These are phyloP conservation scores for Heteromyza rotundicornis DNA, from an alignment of 2,888 invertebrate species.

Conservation along the genomic window DNA sequence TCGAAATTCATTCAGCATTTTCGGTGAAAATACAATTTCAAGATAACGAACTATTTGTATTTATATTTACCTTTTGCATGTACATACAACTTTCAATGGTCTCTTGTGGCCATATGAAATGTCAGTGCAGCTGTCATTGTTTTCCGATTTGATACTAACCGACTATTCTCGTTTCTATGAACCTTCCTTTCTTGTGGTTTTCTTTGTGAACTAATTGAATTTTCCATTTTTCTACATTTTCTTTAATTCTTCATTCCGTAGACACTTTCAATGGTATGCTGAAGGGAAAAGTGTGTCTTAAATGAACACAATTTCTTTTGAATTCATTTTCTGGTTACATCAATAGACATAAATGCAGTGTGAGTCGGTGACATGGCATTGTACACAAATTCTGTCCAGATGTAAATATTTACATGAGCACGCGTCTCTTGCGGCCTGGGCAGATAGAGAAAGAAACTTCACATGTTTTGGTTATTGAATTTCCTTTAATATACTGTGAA, in stretches of 20 bases:
- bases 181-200: background rate
- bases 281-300: background rate
- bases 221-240: background rate
- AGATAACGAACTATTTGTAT: too few species aligned
- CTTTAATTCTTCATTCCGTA: background rate
- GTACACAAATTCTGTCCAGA: too few species aligned
- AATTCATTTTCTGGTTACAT: too few species aligned
- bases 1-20: background rate
- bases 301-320: too few species aligned
- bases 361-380: too few species aligned
- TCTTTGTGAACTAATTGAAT: background rate
- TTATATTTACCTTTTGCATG: too few species aligned
- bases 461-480: constrained; percentile 3
- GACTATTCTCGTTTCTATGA: background rate
- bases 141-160: background rate
- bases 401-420: too few species aligned
- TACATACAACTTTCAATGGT: too few species aligned
- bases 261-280: background rate
- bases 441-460: too few species aligned
- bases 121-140: background rate
- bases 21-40: background rate
- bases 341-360: too few species aligned
- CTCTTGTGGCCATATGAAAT: background rate
- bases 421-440: too few species aligned
- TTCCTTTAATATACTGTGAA: background rate